Conservation (phyloP, 2,797 vertebrate genomes). For the Coracias cyanogaster region DNA sequence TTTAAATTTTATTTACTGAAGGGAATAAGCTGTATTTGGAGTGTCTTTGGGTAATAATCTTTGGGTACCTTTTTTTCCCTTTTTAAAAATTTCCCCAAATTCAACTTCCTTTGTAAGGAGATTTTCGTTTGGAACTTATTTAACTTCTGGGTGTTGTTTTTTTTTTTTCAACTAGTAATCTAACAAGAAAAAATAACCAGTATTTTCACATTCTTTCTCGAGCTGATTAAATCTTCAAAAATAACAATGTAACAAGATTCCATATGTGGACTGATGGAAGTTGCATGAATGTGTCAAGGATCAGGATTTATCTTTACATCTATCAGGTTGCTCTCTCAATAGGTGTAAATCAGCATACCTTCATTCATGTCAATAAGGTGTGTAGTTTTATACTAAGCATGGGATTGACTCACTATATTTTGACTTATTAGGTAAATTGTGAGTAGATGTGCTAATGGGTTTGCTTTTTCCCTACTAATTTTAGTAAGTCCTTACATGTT, state of each 20-base stretch:
- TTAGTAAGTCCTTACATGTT: background rate
- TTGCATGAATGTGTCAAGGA: background rate
- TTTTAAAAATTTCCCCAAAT: background rate
- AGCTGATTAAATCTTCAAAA: background rate
- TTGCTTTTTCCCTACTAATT: background rate
- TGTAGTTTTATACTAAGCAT: background rate
- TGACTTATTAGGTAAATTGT: background rate
- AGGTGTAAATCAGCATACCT: background rate
- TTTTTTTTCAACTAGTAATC: background rate
- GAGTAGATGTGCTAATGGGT: background rate
- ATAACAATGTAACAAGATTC: background rate
- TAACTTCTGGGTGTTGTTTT: background rate
- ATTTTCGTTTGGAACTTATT: background rate
- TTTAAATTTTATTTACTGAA: background rate
- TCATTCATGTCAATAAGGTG: background rate
- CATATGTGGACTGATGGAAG: background rate
- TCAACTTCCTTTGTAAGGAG: background rate
- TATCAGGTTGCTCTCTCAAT: background rate
- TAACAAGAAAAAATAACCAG: background rate
- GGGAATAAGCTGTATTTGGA: background rate
- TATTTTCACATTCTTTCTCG: background rate
- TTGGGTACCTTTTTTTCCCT: background rate
- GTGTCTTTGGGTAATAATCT: background rate
- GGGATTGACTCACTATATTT: background rate
- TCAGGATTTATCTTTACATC: background rate